Base-by-base conservation (phyloP, 2,888 invertebrate genomes). In the Anoplius nigerrimus region DNA sequence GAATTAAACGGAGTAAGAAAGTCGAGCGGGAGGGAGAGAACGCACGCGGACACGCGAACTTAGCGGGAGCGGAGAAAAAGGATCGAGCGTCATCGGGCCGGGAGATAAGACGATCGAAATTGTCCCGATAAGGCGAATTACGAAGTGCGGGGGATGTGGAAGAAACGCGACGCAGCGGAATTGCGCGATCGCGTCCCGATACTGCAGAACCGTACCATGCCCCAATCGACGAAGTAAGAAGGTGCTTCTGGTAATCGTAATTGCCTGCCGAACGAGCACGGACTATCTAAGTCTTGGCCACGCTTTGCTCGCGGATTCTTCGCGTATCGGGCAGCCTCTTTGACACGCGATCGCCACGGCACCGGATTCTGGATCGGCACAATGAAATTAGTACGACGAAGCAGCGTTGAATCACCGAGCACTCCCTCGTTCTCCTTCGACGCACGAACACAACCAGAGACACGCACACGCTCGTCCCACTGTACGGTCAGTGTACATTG, bases 301-400 rank as follows among this genome's bases (percentile, higher is more conserved):
- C 48, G 5, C 48, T 15, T 16, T 1, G 16, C 4, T 18, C 48
- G 11, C 48, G 48, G 48, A 48, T 48, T 16, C 16, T 16, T 16
- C 16, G 16, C 8, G 16, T n/a, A 48, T 48, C 48, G 48, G 18
- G 16, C 4, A 16, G 48, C 18, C n/a, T n/a, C 48, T n/a, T n/a
- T 48, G 18, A 16, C 48, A 48, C 48, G 48, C 48, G 16, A 48
- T 48, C 5, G 18, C 16, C 24, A 6, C 55, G 18, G 55, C 18
- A n/a, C 18, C 18, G 45, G 43, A 57, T 18, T 57, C 45, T 27
- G 15, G 70, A 69, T 61, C 65, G 69, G 65, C 55, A 66, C 52
- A 62, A 70, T 71, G 73, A 78, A 75, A 74, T 77, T 68, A 61
- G 69, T 62, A 72, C 68, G 70, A 62, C 62, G 58, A 24, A 34